Evolutionary conservation across 2,113 vertebrate genomes (phyloP).

Genomic region (Albula goreensis): DNA sequence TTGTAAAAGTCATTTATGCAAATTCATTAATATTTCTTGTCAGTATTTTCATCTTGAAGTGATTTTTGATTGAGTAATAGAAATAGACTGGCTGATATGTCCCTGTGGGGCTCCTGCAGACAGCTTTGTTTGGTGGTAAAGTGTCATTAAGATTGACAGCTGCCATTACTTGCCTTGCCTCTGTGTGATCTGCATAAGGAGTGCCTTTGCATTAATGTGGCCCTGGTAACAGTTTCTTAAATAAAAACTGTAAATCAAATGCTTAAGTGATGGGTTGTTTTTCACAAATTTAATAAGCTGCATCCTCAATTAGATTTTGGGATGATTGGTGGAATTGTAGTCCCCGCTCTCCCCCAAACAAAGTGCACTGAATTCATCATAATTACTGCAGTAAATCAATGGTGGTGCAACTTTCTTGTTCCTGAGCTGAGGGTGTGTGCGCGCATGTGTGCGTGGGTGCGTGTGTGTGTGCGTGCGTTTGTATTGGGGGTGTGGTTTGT

Average conservation of each 20-base stretch:
- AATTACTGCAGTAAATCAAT: not conserved
- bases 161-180: too few relatives aligned
- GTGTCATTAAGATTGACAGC: too few relatives aligned
- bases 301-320: not conserved
- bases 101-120: not conserved
- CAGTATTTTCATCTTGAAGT: too few relatives aligned
- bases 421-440: too few relatives aligned
- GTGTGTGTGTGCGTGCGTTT: too few relatives aligned
- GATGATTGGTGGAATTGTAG: not conserved
- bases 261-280: not conserved
- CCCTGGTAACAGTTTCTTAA: not conserved
- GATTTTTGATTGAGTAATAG: too few relatives aligned
- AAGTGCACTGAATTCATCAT: conserved; percentile 4
- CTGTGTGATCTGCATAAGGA: too few relatives aligned
- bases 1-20: too few relatives aligned
- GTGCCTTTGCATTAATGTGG: not conserved
- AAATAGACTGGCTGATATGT: not conserved
- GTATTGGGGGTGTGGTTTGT: too few relatives aligned
- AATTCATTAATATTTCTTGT: too few relatives aligned
- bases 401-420: not conserved
- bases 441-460: too few relatives aligned
- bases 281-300: not conserved
- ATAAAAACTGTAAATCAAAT: not conserved
- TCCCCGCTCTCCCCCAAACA: not conserved
- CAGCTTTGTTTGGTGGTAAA: not conserved